A percentile compares a stretch with the other conserved stretches of the same genome.
phyloP scores from a whole-genome alignment of 2,888 invertebrate genomes.

The Cyrtodaria siliqua region DNA sequence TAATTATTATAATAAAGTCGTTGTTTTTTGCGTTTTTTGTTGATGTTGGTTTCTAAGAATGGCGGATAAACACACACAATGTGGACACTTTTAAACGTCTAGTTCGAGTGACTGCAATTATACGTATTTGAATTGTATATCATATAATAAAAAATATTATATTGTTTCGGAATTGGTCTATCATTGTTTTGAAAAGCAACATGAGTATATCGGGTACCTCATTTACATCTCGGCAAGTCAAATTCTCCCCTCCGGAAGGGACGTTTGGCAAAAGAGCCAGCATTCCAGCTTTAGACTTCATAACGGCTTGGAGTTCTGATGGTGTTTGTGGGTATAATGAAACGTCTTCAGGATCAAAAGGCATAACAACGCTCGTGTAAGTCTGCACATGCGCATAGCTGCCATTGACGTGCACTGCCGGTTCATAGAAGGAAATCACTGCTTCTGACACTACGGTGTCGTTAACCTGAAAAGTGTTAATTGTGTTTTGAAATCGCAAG shows the following conservation, averaged over 20 bases:
- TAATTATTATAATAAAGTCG: too few species aligned
- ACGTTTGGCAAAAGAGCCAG: constrained; percentile 48
- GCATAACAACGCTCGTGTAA: constrained; percentile 49
- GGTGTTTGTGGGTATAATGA: constrained; percentile 62
- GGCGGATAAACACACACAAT: too few species aligned
- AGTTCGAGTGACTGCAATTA: too few species aligned
- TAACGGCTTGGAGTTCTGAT: constrained; percentile 58
- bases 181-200: too few species aligned
- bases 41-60: too few species aligned
- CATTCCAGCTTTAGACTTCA: constrained; percentile 64
- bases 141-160: too few species aligned
- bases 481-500: background rate
- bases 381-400: constrained; percentile 54
- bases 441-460: constrained; percentile 42
- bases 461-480: constrained; percentile 39
- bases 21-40: too few species aligned
- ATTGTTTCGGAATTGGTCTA: too few species aligned
- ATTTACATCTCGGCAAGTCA: constrained; percentile 67
- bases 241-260: constrained; percentile 4
- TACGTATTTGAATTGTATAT: too few species aligned
- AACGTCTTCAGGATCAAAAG: constrained; percentile 62
- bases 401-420: constrained; percentile 25
- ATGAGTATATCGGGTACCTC: too few species aligned
- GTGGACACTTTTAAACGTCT: too few species aligned
- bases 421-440: constrained; percentile 34